These are phyloP conservation scores for Agonopterix subpropinquella DNA, from an alignment of 2,888 invertebrate species.

Conservation along the genomic window DNA sequence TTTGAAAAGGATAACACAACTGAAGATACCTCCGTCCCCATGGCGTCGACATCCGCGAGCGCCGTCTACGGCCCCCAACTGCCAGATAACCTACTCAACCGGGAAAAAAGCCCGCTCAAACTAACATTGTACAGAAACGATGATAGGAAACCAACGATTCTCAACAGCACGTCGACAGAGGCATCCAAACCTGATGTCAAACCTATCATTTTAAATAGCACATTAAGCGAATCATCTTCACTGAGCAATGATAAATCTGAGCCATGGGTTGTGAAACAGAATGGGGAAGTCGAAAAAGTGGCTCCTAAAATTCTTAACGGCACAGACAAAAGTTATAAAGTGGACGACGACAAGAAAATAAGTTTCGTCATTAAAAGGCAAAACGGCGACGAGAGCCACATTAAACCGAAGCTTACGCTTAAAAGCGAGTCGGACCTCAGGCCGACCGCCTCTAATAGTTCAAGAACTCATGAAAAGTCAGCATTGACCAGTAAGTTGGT, in stretches of 20 bases:
- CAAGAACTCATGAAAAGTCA: conserved; percentile 39
- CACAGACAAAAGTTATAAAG: conserved; percentile 38
- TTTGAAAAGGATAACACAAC: conserved; percentile 82
- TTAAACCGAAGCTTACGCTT: conserved; percentile 34
- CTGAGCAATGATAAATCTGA: conserved; percentile 41
- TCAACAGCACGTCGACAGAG: conserved; percentile 45
- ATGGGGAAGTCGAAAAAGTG: conserved; percentile 65
- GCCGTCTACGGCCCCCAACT: conserved; percentile 63
- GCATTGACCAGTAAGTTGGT: conserved; percentile 44
- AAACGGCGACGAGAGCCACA: conserved; percentile 37
- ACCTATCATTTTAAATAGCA: conserved; percentile 63
- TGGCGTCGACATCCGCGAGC: conserved; percentile 37
- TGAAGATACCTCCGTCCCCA: conserved; percentile 36
- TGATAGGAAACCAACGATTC: conserved; percentile 45
- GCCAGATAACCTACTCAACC: conserved; percentile 51
- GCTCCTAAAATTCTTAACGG: conserved; percentile 47
- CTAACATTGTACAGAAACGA: conserved; percentile 58
- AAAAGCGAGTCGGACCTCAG: conserved; percentile 53
- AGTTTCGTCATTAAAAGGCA: conserved; percentile 52
- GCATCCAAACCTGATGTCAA: conserved; percentile 44
- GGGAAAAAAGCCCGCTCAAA: conserved; percentile 68
- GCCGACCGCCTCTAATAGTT: conserved; percentile 20
- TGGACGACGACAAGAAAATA: conserved; percentile 53
- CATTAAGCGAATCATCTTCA: conserved; percentile 48
- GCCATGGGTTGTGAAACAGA: conserved; percentile 68